Evolutionary conservation across 2,113 vertebrate genomes (phyloP).

Genomic region (Aix galericulata): DNA sequence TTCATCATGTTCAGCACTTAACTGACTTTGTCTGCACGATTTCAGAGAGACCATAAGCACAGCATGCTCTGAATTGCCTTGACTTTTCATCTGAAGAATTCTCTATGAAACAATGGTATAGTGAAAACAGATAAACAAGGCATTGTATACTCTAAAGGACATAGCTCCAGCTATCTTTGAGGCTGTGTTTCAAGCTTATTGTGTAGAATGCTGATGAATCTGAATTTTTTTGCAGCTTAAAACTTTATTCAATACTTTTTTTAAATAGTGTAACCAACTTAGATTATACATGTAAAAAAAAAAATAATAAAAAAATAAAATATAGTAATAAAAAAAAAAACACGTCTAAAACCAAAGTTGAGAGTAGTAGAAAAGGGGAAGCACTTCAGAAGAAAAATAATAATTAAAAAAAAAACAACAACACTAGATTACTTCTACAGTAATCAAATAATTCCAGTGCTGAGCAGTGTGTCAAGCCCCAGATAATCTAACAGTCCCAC

Average conservation of each 20-base stretch:
- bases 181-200: background rate
- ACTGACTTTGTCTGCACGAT: background rate
- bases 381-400: background rate
- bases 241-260: background rate
- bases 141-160: background rate
- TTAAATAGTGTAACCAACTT: background rate
- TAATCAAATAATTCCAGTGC: background rate
- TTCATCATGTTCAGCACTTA: background rate
- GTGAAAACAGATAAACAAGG: background rate
- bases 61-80: background rate
- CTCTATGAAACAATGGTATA: background rate
- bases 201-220: background rate
- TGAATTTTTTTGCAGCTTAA: background rate
- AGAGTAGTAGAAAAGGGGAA: background rate
- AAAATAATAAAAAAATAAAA: too few species aligned
- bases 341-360: background rate
- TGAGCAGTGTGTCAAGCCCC: accelerated
- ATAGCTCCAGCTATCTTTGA: background rate
- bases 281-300: background rate
- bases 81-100: background rate
- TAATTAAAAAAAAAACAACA: too few species aligned
- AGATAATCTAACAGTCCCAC: background rate
- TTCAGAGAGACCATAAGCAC: background rate
- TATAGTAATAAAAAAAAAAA: background rate
- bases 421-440: background rate